A percentile compares a stretch with the other conserved stretches of the same genome.
These are phyloP conservation scores for Dasypolia templi DNA, from an alignment of 2,888 invertebrate genomes.

Conservation along the genomic window DNA sequence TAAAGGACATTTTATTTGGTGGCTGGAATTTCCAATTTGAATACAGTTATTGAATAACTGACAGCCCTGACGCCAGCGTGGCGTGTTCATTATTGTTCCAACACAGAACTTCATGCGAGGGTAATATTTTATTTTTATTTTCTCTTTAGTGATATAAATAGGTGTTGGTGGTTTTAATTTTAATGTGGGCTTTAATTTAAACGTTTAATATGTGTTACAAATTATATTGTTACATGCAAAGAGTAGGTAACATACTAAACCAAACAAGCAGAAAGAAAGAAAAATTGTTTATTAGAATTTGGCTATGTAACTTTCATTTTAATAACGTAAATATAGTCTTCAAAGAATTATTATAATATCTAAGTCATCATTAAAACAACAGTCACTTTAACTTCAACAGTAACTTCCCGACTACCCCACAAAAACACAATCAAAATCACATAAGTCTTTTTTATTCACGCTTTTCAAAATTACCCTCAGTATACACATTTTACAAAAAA, in stretches of 20 bases:
- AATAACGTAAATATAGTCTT: not conserved
- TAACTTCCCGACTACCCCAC: not conserved
- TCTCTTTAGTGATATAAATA: slow-evolving; percentile 16
- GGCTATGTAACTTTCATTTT: not conserved
- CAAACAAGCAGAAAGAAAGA: not conserved
- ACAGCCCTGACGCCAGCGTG: slow-evolving; percentile 47
- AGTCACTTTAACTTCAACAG: not conserved
- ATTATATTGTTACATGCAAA: not conserved
- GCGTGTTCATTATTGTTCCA: slow-evolving; percentile 56
- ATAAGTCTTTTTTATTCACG: slow-evolving; percentile 10
- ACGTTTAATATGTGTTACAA: not conserved
- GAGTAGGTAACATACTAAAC: too few relatives aligned
- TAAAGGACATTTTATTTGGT: slow-evolving; percentile 31
- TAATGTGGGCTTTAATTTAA: not conserved
- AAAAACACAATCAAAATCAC: not conserved
- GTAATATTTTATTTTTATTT: slow-evolving; percentile 15
- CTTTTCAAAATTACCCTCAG: not conserved
- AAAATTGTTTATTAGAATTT: not conserved
- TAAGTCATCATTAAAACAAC: too few relatives aligned
- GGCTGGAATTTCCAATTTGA: slow-evolving; percentile 22
- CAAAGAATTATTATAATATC: not conserved
- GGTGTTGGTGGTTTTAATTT: slow-evolving; percentile 11
- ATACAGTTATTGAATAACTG: slow-evolving; percentile 35
- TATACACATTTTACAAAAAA: slow-evolving; percentile 7
- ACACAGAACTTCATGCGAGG: slow-evolving; percentile 20